Evolutionary conservation across 2,888 invertebrate species (phyloP).

Genomic region (Nomada flava): DNA sequence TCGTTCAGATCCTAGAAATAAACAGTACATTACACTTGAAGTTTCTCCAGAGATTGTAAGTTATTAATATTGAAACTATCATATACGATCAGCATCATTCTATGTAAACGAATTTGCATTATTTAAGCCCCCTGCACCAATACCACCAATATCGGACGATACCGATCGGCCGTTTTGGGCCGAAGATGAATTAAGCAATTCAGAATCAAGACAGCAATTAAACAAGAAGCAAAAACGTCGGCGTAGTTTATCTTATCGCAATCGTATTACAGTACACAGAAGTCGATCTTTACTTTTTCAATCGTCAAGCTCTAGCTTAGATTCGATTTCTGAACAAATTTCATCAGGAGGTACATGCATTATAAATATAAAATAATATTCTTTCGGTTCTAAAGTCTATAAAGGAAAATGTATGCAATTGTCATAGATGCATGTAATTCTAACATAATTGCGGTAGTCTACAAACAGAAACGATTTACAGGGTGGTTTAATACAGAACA

Average conservation of each 20-base stretch:
- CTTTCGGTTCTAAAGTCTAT: neutral
- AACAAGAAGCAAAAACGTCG: constrained; percentile 69
- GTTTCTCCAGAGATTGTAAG: constrained; percentile 72
- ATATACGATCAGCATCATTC: neutral
- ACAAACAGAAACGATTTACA: constrained; percentile 18
- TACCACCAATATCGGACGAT: constrained; percentile 70
- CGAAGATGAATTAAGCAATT: constrained; percentile 77
- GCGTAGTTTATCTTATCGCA: constrained; percentile 74
- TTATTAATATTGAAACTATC: constrained; percentile 15
- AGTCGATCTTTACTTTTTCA: constrained; percentile 66
- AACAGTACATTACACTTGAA: constrained; percentile 50
- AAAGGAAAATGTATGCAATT: neutral
- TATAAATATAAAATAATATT: neutral
- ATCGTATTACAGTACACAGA: constrained; percentile 68
- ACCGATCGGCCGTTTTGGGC: constrained; percentile 79
- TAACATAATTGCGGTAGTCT: constrained; percentile 36
- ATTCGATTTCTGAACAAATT: constrained; percentile 41
- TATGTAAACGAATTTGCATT: neutral
- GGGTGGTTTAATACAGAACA: constrained; percentile 20
- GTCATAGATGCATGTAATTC: neutral
- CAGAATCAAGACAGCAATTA: constrained; percentile 71
- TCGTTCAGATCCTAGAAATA: constrained; percentile 59
- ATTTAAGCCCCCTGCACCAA: constrained; percentile 42
- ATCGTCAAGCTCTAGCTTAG: constrained; percentile 74
- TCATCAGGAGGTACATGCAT: constrained; percentile 44